These are phyloP conservation scores for Triplophysa dalaica DNA, from an alignment of 2,113 vertebrate species.

Conservation along the genomic window DNA sequence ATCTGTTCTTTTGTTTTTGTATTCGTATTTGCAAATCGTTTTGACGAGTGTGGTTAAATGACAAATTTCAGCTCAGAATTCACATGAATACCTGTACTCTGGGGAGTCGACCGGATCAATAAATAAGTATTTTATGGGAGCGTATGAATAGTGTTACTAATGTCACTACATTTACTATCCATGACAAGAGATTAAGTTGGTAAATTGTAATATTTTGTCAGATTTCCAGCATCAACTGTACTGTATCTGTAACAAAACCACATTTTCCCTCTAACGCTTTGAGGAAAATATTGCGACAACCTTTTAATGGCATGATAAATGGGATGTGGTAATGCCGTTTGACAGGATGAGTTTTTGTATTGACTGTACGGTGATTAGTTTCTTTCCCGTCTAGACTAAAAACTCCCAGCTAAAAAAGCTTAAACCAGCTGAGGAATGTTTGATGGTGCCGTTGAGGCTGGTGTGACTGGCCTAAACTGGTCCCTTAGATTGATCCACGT, in stretches of 20 bases:
- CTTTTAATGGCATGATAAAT: neutral
- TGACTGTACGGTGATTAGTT: neutral
- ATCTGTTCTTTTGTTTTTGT: neutral
- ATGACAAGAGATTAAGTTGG: slow-evolving; percentile 8
- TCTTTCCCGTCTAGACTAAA: neutral
- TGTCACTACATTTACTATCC: neutral
- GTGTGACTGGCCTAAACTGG: too few species aligned
- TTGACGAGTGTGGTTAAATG: too few species aligned
- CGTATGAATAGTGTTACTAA: neutral
- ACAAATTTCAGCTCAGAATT: neutral
- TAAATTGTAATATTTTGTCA: slow-evolving; percentile 15
- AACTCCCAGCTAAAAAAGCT: neutral
- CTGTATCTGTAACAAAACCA: neutral
- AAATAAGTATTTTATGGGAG: neutral
- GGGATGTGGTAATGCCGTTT: neutral
- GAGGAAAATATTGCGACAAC: neutral
- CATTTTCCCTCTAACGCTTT: neutral
- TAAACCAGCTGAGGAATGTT: too few species aligned
- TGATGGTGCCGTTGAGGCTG: too few species aligned
- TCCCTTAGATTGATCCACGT: too few species aligned
- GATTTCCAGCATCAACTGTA: neutral
- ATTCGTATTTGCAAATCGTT: neutral
- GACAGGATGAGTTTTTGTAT: neutral
- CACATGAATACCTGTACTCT: neutral
- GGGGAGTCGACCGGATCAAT: neutral